These are phyloP conservation scores for Eupithecia centaureata DNA, from an alignment of 2,888 invertebrate species.

Conservation along the genomic window DNA sequence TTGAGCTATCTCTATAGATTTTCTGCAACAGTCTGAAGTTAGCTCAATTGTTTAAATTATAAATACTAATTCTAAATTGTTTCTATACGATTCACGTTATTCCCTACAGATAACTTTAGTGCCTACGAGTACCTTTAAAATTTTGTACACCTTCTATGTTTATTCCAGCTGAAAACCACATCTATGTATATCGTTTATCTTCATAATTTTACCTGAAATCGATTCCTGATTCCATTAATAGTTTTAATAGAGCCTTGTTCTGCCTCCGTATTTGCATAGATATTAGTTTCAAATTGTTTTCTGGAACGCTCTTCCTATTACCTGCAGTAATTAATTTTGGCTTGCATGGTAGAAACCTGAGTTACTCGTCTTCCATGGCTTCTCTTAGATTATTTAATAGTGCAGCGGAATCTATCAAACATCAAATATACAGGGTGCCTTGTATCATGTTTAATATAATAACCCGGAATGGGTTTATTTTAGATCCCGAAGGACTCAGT, in stretches of 20 bases:
- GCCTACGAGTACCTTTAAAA: neutral
- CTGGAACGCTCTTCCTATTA: conserved; percentile 53
- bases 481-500: too few species aligned
- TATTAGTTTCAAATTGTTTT: conserved; percentile 72
- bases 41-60: too few species aligned
- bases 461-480: too few species aligned
- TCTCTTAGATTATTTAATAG: conserved; percentile 8
- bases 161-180: neutral
- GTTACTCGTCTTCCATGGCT: conserved; percentile 10
- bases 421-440: too few species aligned
- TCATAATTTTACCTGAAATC: conserved; percentile 33
- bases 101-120: neutral
- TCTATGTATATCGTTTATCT: neutral
- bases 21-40: too few species aligned
- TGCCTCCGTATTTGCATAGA: conserved; percentile 71
- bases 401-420: neutral
- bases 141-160: neutral
- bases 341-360: conserved; percentile 21
- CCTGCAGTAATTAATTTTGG: conserved; percentile 44
- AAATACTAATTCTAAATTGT: neutral
- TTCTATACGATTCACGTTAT: too few species aligned
- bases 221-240: conserved; percentile 42
- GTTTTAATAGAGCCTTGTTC: conserved; percentile 58
- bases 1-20: too few species aligned
- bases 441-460: too few species aligned